These are phyloP conservation scores for Lithobates sylvaticus DNA, from an alignment of 2,797 vertebrate genomes.

Conservation along the genomic window DNA sequence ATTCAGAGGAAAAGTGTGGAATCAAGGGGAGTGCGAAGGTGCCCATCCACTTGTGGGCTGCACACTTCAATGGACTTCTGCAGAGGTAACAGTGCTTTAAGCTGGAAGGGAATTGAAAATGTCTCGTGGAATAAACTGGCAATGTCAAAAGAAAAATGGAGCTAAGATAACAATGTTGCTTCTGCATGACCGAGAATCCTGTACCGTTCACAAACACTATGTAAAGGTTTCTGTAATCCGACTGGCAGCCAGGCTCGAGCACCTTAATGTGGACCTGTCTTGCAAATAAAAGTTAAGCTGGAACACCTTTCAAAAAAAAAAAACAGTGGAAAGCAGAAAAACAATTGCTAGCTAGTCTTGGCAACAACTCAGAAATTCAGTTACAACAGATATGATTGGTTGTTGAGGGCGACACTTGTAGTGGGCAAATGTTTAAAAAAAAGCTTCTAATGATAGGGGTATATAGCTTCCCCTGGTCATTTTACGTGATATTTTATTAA, in stretches of 20 bases:
- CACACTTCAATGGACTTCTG: constrained; percentile 42
- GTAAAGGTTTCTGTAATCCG: background rate
- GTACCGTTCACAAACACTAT: background rate
- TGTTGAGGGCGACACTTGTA: no score
- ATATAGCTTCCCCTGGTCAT: no score
- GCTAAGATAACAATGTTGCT: background rate
- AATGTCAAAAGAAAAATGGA: constrained; percentile 16
- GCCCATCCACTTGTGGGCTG: constrained; percentile 28
- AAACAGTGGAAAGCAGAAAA: background rate
- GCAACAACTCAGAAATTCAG: background rate
- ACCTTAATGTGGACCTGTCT: background rate
- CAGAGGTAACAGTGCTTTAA: constrained; percentile 14
- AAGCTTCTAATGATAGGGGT: no score
- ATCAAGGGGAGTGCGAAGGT: constrained; percentile 31
- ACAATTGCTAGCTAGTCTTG: background rate
- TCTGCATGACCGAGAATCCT: background rate
- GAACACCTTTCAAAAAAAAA: background rate
- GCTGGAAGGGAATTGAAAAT: constrained; percentile 7
- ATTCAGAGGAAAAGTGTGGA: constrained; percentile 19
- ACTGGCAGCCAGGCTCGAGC: background rate
- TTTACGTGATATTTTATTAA: no score
- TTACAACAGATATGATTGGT: no score
- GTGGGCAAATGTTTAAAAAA: no score
- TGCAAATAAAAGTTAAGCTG: background rate
- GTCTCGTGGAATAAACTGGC: background rate